phyloP scores from a whole-genome alignment of 2,888 invertebrate species.

The Hemistola chrysoprasaria region DNA sequence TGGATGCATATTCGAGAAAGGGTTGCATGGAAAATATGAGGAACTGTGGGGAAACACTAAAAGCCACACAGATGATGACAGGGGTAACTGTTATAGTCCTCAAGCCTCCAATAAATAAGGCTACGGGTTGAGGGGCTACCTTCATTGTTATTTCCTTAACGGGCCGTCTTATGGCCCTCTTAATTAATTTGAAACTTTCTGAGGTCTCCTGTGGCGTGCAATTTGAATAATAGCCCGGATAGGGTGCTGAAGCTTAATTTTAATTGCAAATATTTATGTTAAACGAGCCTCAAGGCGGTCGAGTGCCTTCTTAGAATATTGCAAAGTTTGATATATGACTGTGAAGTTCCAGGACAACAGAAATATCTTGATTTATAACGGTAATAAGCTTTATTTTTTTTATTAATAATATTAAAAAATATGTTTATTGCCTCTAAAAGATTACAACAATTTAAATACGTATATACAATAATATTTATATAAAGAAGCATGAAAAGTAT shows the following conservation, averaged over 20 bases:
- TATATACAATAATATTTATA: too few relatives aligned
- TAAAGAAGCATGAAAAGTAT: too few relatives aligned
- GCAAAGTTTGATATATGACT: conserved; percentile 69
- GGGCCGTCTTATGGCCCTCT: conserved; percentile 80
- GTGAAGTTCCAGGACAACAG: conserved; percentile 40
- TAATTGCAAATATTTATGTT: conserved; percentile 82
- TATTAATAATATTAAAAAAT: too few relatives aligned
- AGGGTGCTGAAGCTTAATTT: conserved; percentile 76
- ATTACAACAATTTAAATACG: too few relatives aligned
- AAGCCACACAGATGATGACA: conserved; percentile 63
- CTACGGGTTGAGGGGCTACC: conserved; percentile 58
- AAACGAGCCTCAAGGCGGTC: conserved; percentile 59
- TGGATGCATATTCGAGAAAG: conserved; percentile 41
- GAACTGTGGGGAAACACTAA: conserved; percentile 43
- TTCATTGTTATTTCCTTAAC: conserved; percentile 80
- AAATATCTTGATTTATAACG: conserved; percentile 41
- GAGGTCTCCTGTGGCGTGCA: conserved; percentile 78
- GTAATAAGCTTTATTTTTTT: too few relatives aligned
- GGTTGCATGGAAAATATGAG: conserved; percentile 53
- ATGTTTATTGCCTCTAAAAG: too few relatives aligned
- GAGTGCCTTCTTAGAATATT: conserved; percentile 56
- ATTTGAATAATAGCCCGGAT: conserved; percentile 80
- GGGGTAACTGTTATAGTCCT: conserved; percentile 58
- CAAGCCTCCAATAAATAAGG: conserved; percentile 70
- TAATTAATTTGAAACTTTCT: conserved; percentile 82